Evolutionary conservation across 2,113 vertebrate genomes (phyloP).

Genomic region (Polypterus senegalus): DNA sequence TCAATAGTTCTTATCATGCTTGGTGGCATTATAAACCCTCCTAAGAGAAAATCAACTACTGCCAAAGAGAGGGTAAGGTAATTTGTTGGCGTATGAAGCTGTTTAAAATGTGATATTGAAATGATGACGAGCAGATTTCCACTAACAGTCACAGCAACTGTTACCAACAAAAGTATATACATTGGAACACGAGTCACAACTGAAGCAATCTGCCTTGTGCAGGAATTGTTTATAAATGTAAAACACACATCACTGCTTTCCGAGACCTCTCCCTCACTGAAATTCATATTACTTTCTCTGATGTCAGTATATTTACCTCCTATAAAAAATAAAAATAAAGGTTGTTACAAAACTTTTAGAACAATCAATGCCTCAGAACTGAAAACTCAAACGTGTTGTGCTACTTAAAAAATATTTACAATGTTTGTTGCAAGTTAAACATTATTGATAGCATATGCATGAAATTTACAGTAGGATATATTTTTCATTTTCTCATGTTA

Average conservation of each 20-base stretch:
- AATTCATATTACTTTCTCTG: no score
- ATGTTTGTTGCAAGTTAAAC: no score
- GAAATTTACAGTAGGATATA: no score
- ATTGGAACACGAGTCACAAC: slow-evolving; percentile 35
- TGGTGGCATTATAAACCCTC: slow-evolving; percentile 60
- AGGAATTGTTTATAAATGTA: slow-evolving; percentile 49
- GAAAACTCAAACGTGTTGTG: no score
- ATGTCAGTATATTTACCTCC: no score
- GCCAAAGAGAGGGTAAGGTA: slow-evolving; percentile 64
- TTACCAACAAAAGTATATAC: slow-evolving; percentile 44
- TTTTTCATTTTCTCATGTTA: no score
- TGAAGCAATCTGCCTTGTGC: slow-evolving; percentile 42
- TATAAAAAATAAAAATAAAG: no score
- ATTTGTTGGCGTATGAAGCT: slow-evolving; percentile 58
- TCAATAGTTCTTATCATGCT: slow-evolving; percentile 64
- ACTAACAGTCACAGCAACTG: slow-evolving; percentile 50
- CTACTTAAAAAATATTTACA: no score
- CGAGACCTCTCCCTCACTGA: no score
- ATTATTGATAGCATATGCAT: no score
- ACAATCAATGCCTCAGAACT: no score
- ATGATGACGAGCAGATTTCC: slow-evolving; percentile 63
- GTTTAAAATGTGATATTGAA: slow-evolving; percentile 55
- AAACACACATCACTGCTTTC: slow-evolving; percentile 24
- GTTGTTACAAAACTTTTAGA: no score
- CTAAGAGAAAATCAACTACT: slow-evolving; percentile 50